Evolutionary conservation across 2,113 vertebrate species (phyloP).

Genomic region (Thalassarche chlororhynchos): DNA sequence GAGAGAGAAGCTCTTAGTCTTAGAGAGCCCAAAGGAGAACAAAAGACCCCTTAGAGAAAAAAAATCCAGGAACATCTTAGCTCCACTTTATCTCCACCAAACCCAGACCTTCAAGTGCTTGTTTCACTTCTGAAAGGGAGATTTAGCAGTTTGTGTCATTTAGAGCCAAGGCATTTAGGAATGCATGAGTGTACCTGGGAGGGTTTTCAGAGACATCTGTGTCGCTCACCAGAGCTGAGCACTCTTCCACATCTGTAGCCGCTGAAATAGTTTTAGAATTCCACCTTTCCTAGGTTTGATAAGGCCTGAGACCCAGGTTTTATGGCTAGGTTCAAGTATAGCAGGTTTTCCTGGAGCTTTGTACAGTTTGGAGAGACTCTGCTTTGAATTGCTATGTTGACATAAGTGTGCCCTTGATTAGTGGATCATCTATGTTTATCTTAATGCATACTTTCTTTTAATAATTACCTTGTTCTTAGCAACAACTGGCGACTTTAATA

Average conservation of each 20-base stretch:
- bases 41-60: background rate
- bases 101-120: background rate
- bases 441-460: conserved; percentile 1
- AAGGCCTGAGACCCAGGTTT: background rate
- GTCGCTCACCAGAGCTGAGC: background rate
- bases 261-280: background rate
- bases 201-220: background rate
- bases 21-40: background rate
- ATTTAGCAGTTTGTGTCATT: background rate
- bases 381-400: background rate
- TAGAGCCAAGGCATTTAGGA: background rate
- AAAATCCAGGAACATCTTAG: background rate
- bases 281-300: background rate
- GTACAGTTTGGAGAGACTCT: background rate
- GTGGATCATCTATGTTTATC: background rate
- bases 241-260: background rate
- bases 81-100: background rate
- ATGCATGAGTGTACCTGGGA: background rate
- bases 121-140: background rate
- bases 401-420: background rate
- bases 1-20: background rate
- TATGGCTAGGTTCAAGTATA: background rate
- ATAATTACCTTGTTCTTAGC: background rate
- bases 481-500: background rate
- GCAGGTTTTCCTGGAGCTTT: background rate